Conservation (phyloP, 2,888 invertebrate genomes). For the Agrochola circellaris region DNA sequence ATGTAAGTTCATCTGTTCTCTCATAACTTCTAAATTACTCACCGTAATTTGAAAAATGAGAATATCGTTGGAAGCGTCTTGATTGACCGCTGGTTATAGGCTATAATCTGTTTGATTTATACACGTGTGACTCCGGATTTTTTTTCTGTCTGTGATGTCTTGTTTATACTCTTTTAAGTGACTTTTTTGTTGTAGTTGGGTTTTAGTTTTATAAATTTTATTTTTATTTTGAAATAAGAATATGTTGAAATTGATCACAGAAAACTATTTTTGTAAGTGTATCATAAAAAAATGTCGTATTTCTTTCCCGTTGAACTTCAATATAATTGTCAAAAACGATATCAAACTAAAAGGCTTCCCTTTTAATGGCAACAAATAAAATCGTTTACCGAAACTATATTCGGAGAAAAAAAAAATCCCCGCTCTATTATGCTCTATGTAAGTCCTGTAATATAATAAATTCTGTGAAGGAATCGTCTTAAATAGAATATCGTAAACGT, state of each 20-base stretch:
- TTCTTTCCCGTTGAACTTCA: not conserved
- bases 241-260: not conserved
- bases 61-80: no score
- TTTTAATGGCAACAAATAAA: conserved; percentile 46
- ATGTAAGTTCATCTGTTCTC: no score
- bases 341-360: conserved; percentile 40
- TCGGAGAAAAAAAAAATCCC: conserved; percentile 58
- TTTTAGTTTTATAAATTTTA: no score
- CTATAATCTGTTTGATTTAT: no score
- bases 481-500: conserved; percentile 78
- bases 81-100: no score
- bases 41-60: no score
- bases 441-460: conserved; percentile 73
- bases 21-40: no score
- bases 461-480: conserved; percentile 74
- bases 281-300: conserved; percentile 1
- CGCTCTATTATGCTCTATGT: conserved; percentile 45
- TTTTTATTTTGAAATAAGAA: not conserved
- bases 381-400: conserved; percentile 45
- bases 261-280: not conserved
- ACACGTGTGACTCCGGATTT: no score
- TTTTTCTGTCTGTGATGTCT: no score
- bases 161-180: no score
- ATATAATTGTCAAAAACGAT: conserved; percentile 16
- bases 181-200: no score